These are phyloP conservation scores for Cyprinella venusta DNA, from an alignment of 2,797 vertebrate species.

Conservation along the genomic window DNA sequence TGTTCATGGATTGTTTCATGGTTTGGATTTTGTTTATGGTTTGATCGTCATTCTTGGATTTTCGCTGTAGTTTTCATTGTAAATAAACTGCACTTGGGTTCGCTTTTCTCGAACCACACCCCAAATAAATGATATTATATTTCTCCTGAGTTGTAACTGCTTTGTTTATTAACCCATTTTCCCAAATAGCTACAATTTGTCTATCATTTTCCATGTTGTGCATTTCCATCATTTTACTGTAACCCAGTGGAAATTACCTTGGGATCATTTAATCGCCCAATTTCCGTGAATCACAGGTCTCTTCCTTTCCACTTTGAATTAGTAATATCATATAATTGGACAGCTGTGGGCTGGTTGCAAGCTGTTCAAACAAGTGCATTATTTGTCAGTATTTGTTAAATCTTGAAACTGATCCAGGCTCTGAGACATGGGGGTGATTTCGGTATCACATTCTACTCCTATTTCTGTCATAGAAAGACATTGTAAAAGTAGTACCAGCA, in stretches of 20 bases:
- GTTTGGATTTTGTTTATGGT: too few relatives aligned
- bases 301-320: constrained; percentile 20
- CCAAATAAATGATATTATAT: background rate
- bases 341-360: constrained; percentile 28
- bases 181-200: constrained; percentile 2
- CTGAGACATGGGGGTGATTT: background rate
- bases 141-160: background rate
- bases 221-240: background rate
- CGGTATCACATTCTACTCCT: background rate
- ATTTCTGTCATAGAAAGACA: background rate
- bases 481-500: background rate
- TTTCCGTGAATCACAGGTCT: constrained; percentile 24
- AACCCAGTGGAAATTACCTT: constrained; percentile 28
- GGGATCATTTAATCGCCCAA: constrained; percentile 21
- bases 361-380: constrained; percentile 44
- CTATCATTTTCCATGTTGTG: constrained; percentile 1
- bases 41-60: too few relatives aligned
- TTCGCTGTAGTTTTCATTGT: too few relatives aligned
- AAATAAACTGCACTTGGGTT: too few relatives aligned
- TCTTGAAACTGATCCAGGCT: constrained; percentile 32
- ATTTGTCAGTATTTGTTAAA: constrained; percentile 40
- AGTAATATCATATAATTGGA: constrained; percentile 35
- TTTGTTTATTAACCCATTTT: background rate
- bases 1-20: too few relatives aligned
- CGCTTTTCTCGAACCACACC: background rate